Percentiles rank a stretch among this genome's conserved stretches.
phyloP scores from a whole-genome alignment of 2,113 vertebrate genomes.

The Odocoileus virginianus region DNA sequence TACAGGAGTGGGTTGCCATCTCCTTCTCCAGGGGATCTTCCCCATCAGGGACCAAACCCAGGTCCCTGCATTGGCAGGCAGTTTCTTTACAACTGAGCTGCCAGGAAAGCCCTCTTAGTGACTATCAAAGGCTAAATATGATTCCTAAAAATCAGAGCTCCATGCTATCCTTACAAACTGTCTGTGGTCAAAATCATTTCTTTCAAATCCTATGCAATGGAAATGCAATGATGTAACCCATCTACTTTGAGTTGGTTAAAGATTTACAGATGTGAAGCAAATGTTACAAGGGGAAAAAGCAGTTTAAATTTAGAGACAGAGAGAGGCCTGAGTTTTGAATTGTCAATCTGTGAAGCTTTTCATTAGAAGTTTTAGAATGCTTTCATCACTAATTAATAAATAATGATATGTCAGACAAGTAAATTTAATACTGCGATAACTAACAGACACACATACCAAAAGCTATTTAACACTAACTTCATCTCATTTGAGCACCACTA shows the following conservation, averaged over 20 bases:
- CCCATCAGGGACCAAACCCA: not conserved
- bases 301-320: not conserved
- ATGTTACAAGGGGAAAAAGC: not conserved
- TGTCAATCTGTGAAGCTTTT: constrained; percentile 17
- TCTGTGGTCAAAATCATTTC: not conserved
- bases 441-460: constrained; percentile 24
- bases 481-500: constrained; percentile 12
- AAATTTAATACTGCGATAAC: constrained; percentile 54
- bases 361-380: constrained; percentile 34
- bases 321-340: not conserved
- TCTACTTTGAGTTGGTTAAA: not conserved
- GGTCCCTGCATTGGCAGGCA: not conserved
- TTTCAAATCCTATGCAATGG: not conserved
- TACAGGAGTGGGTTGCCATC: not conserved
- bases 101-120: not conserved
- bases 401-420: constrained; percentile 26
- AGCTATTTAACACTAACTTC: constrained; percentile 33
- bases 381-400: constrained; percentile 66
- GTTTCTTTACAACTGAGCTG: not conserved
- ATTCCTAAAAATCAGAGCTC: not conserved
- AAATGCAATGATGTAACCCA: not conserved
- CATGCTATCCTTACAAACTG: not conserved
- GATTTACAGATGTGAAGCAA: not conserved
- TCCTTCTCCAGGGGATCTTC: not conserved
- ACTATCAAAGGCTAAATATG: not conserved